These are phyloP conservation scores for Piscicola geometra DNA, from an alignment of 2,888 invertebrate species.

Conservation along the genomic window DNA sequence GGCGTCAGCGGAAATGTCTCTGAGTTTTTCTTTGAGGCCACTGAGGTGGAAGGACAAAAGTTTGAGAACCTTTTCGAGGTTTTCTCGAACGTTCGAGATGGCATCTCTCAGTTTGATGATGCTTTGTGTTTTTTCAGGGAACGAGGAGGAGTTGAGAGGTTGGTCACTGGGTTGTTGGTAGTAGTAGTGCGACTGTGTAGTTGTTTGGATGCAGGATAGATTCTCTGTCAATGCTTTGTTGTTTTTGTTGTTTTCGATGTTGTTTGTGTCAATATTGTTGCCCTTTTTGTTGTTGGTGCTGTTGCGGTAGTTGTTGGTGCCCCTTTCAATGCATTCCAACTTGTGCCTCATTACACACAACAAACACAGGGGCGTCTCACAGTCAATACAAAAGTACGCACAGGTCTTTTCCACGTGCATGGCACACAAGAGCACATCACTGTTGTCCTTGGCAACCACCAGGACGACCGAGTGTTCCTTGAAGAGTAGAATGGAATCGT, in stretches of 20 bases:
- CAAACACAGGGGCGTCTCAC: slow-evolving; percentile 38
- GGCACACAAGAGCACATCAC: slow-evolving; percentile 24
- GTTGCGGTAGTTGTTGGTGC: background rate
- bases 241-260: too few relatives aligned
- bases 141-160: background rate
- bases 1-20: background rate
- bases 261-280: background rate
- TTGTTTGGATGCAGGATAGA: background rate
- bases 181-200: slow-evolving; percentile 1
- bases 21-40: slow-evolving; percentile 33
- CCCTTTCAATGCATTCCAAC: background rate
- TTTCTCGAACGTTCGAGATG: slow-evolving; percentile 35
- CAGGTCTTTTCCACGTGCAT: slow-evolving; percentile 36
- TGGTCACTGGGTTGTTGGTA: background rate
- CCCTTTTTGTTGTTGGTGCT: background rate
- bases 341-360: slow-evolving; percentile 39
- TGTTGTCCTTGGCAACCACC: slow-evolving; percentile 39
- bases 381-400: slow-evolving; percentile 40
- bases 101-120: slow-evolving; percentile 38
- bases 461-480: slow-evolving; percentile 39
- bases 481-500: slow-evolving; percentile 38
- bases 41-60: slow-evolving; percentile 34
- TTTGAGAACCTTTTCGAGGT: slow-evolving; percentile 39
- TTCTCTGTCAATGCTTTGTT: background rate
- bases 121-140: background rate